Base-by-base conservation (phyloP, 2,888 invertebrate genomes). In the Lithophane leautieri region DNA sequence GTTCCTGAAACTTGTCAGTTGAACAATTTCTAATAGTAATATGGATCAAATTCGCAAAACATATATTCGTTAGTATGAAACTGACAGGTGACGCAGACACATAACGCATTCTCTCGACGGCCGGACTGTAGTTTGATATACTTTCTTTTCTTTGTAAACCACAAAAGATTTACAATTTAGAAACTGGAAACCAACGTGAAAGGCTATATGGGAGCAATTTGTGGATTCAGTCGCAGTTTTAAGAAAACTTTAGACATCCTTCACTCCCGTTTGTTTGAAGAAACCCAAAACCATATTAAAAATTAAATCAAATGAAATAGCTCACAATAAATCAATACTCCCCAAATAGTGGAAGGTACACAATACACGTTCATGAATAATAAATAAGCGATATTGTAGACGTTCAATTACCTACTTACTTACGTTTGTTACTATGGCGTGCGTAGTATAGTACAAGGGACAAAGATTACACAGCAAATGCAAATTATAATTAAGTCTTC, bases 321-420 rank as follows among this genome's bases (percentile, higher is more conserved):
- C 25, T 44, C 40, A 40, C 19, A 42, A 22, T 50, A 62, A 82
- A 83, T 79, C 73, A 79, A 79, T 83, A 83, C 65, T 73, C 12
- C 12, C 50, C 25, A 66, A 76, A 80, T 44, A 66, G 47, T n/a
- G 22, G 25, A 54, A 63, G 72, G 52, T 67, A 67, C 11, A 52
- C 74, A 63, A 84, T 81, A 73, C 47, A 70, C 2, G 25, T 16
- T 25, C 61, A 70, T 84, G 74, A 83, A 83, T 83, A 83, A 84
- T 84, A 74, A 56, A 83, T 81, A 63, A 16, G 14, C 54, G 52
- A 81, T 66, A 16, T 84, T 73, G 77, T 82, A 82, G 63, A 70
- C 67, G 61, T 70, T 70, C 42, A 58, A 76, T 52, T 62, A 68
- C 72, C 56, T 65, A 63, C 44, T 52, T 62, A 68, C 72, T 60